These are phyloP conservation scores for Alitta virens DNA, from an alignment of 2,888 invertebrate genomes.

Conservation along the genomic window DNA sequence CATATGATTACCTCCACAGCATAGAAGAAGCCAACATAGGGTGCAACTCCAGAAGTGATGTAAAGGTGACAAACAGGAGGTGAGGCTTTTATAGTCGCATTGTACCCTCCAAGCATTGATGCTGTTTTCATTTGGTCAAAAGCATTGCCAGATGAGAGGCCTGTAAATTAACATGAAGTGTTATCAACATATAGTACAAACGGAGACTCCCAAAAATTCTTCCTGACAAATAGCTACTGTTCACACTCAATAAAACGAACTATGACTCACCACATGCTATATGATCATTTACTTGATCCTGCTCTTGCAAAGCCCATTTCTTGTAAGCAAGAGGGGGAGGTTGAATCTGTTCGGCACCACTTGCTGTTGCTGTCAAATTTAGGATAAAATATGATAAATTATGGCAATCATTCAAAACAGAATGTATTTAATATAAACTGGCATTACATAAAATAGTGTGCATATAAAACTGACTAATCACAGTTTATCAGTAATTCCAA, in stretches of 20 bases:
- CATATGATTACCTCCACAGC: slow-evolving; percentile 69
- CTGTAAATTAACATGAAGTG: slow-evolving; percentile 31
- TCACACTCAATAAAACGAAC: too few relatives aligned
- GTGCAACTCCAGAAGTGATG: slow-evolving; percentile 75
- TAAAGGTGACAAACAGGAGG: slow-evolving; percentile 76
- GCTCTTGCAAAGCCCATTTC: slow-evolving; percentile 81
- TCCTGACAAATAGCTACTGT: too few relatives aligned
- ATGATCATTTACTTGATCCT: slow-evolving; percentile 72
- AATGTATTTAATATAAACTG: too few relatives aligned
- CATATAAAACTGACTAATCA: too few relatives aligned
- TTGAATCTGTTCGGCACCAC: slow-evolving; percentile 63
- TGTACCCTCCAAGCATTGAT: slow-evolving; percentile 64
- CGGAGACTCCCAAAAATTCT: too few relatives aligned
- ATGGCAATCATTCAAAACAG: too few relatives aligned
- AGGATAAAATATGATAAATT: not conserved
- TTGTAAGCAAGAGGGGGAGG: slow-evolving; percentile 70
- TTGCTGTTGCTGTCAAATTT: slow-evolving; percentile 66
- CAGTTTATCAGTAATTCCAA: too few relatives aligned
- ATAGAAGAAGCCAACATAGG: slow-evolving; percentile 85
- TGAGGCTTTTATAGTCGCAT: slow-evolving; percentile 60
- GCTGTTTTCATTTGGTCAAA: slow-evolving; percentile 85
- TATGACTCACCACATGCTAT: slow-evolving; percentile 59
- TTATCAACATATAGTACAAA: too few relatives aligned
- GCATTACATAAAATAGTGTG: too few relatives aligned
- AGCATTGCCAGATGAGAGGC: slow-evolving; percentile 63